These are phyloP conservation scores for Pseudotriccus pelzelni DNA, from an alignment of 2,797 vertebrate species.

Conservation along the genomic window DNA sequence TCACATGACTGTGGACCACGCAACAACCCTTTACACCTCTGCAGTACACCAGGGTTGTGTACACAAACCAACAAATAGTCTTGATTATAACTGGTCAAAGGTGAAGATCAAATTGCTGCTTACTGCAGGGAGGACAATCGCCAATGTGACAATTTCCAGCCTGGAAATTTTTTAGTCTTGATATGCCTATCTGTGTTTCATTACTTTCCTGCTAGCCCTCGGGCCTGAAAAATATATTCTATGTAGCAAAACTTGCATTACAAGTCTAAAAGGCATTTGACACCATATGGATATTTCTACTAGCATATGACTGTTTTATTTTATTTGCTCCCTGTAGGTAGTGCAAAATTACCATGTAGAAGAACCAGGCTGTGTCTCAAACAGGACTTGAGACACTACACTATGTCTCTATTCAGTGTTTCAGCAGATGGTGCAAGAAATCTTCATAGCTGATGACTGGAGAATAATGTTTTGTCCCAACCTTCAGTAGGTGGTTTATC, in stretches of 20 bases:
- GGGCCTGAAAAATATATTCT: background rate
- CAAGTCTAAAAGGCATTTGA: background rate
- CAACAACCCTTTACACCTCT: background rate
- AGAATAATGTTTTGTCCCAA: background rate
- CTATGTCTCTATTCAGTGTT: fast-evolving
- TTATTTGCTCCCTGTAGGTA: background rate
- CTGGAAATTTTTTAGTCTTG: background rate
- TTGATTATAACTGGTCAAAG: background rate
- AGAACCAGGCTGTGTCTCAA: background rate
- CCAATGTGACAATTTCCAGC: background rate
- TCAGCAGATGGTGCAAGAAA: constrained; percentile 8
- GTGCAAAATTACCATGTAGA: background rate
- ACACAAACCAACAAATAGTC: background rate
- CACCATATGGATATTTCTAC: background rate
- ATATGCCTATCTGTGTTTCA: background rate
- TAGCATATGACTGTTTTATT: background rate
- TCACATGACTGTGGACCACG: background rate
- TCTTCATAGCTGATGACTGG: background rate
- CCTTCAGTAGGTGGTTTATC: background rate
- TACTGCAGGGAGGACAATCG: background rate
- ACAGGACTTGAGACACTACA: background rate
- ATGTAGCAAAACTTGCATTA: background rate
- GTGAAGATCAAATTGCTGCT: background rate
- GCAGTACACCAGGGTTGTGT: background rate
- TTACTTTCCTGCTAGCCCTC: background rate